Evolutionary conservation across 2,888 invertebrate genomes (phyloP).

Genomic region (Mylabris sibirica): DNA sequence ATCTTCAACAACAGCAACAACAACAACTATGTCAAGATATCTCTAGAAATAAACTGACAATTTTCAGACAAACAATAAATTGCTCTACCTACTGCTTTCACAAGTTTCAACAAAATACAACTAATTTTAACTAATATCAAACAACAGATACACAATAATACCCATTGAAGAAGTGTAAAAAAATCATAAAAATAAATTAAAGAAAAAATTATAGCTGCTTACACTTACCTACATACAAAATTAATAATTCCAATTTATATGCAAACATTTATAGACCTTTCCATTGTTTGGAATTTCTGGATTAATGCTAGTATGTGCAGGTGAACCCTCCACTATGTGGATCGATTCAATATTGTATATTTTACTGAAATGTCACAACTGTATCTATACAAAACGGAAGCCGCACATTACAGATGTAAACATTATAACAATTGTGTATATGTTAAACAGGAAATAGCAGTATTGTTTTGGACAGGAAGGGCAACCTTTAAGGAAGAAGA

Average conservation of each 20-base stretch:
- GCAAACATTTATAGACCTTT: neutral
- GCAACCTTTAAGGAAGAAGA: constrained; percentile 37
- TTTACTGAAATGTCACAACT: constrained; percentile 35
- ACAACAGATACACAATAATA: neutral
- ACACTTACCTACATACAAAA: neutral
- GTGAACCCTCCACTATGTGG: neutral
- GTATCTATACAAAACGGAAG: constrained; percentile 40
- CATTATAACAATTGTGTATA: constrained; percentile 46
- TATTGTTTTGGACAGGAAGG: constrained; percentile 37
- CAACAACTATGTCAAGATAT: constrained; percentile 12
- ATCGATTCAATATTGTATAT: constrained; percentile 40
- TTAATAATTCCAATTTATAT: constrained; percentile 2
- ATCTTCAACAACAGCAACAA: neutral
- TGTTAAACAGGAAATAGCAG: constrained; percentile 45
- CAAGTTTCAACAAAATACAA: neutral
- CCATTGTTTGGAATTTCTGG: constrained; percentile 4
- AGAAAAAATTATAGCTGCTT: neutral
- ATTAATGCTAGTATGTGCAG: neutral
- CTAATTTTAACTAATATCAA: neutral
- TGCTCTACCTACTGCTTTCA: neutral
- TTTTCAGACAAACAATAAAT: constrained; percentile 6
- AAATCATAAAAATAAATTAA: no score
- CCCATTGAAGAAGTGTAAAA: neutral
- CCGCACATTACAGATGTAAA: constrained; percentile 51
- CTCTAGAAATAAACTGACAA: constrained; percentile 14